Base-by-base conservation (phyloP, 2,797 vertebrate species). In the Danio kyathit region DNA sequence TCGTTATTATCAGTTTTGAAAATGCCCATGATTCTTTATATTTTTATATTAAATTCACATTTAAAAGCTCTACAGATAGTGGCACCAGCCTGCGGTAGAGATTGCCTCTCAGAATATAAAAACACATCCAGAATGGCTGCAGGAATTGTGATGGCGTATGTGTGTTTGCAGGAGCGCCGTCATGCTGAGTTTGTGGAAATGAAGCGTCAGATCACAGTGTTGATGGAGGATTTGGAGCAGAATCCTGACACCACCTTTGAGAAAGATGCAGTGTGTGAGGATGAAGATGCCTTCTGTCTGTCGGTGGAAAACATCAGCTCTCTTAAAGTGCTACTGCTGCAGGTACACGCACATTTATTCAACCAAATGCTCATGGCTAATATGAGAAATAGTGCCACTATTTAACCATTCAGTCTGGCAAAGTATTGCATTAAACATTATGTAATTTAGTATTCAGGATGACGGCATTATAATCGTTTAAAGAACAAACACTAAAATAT, bases 151-250 rank as follows among this genome's bases (percentile, higher is more conserved):
- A 6, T n/a, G n/a, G 7, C 75, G 14, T 76, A 0, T 80, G 82
- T 77, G 7, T 29, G 29, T 29, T 29, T 29, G 29, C 63, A 99
- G 98, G 94, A 93, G 5, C 89, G 79, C 38, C 93, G 97, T 38
- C 91, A 66, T n/a, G 83, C 91, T 0, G 93, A 96, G 85, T 99
- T 99, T 89, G 88, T 96, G 16, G 87, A 63, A 76, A 83, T 91
- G 40, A 97, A 96, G 88, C 93, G 76, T 76, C 92, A 95, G 65
- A 96, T 99, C 43, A 79, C 95, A 0, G 65, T 87, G 0, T 95
- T 93, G 48, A 98, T 99, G 97, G 94, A 95, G 60, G 96, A 97
- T 57, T 87, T 99, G 87, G 97, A 99, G 52, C 95, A 92, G 13
- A 83, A 84, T 12, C 96, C 97, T 0, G 95, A 98, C 76, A 96